phyloP scores from a whole-genome alignment of 2,888 invertebrate species.

The Hirtodrosophila trivittata region DNA sequence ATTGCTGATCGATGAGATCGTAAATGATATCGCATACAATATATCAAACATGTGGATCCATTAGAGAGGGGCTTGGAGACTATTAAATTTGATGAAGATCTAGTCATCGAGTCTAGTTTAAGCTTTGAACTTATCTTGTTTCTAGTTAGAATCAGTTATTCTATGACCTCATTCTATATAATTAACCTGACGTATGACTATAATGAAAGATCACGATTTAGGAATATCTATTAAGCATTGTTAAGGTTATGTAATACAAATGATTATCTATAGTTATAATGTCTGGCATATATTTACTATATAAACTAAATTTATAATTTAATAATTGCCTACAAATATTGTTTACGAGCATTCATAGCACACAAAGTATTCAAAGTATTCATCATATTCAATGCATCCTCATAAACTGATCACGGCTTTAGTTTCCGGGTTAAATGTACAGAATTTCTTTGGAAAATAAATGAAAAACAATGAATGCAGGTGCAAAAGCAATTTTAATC shows the following conservation, averaged over 20 bases:
- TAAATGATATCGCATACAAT: not conserved
- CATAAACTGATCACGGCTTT: constrained; percentile 9
- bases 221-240: not conserved
- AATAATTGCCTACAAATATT: constrained; percentile 9
- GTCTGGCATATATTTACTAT: constrained; percentile 8
- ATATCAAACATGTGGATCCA: not conserved
- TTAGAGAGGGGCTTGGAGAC: too few species aligned
- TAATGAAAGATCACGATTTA: constrained; percentile 34
- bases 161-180: constrained; percentile 34
- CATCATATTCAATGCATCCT: not conserved
- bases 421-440: constrained; percentile 43
- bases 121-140: not conserved
- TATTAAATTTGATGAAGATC: not conserved
- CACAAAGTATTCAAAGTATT: not conserved
- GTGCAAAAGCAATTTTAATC: constrained; percentile 33
- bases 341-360: too few species aligned
- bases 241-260: not conserved
- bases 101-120: too few species aligned
- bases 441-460: constrained; percentile 9
- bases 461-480: constrained; percentile 16
- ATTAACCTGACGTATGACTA: not conserved
- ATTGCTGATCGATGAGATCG: too few species aligned
- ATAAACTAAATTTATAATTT: constrained; percentile 13
- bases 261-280: constrained; percentile 8
- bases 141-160: not conserved